Evolutionary conservation across 2,797 vertebrate species (phyloP).

Genomic region (Petrocephalus schoutedeni): DNA sequence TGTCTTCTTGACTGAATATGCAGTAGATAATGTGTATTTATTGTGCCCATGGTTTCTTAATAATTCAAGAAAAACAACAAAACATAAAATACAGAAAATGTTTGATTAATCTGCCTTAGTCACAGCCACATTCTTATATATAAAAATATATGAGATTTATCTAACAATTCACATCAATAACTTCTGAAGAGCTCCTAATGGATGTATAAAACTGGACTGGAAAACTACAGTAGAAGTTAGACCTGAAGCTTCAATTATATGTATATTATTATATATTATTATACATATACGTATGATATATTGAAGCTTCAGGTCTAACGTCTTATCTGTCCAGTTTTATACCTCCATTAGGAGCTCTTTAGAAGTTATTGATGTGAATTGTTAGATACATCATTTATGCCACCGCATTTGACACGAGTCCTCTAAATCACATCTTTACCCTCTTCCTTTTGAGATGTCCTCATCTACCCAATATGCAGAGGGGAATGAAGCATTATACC

Average conservation of each 20-base stretch:
- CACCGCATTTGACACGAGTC: slow-evolving; percentile 47
- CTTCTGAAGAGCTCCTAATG: slow-evolving; percentile 60
- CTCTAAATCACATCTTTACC: slow-evolving; percentile 26
- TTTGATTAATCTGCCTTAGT: slow-evolving; percentile 54
- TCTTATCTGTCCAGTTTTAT: slow-evolving; percentile 66
- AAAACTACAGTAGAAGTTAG: slow-evolving; percentile 52
- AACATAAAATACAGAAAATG: slow-evolving; percentile 37
- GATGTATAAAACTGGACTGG: slow-evolving; percentile 63
- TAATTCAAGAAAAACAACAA: slow-evolving; percentile 54
- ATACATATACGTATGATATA: slow-evolving; percentile 61
- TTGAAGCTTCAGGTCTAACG: slow-evolving; percentile 53
- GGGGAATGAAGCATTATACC: background rate
- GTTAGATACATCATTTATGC: slow-evolving; percentile 63
- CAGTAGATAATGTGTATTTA: slow-evolving; percentile 38
- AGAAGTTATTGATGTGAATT: slow-evolving; percentile 65
- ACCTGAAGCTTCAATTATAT: slow-evolving; percentile 52
- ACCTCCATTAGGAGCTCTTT: slow-evolving; percentile 62
- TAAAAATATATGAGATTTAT: slow-evolving; percentile 48
- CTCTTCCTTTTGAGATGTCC: background rate
- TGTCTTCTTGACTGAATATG: slow-evolving; percentile 41
- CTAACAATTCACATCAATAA: slow-evolving; percentile 64
- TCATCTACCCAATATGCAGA: background rate
- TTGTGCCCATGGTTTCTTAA: slow-evolving; percentile 32
- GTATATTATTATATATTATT: slow-evolving; percentile 41
- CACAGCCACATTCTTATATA: slow-evolving; percentile 52